A percentile compares a stretch with the other conserved stretches of the same genome.
Conservation (phyloP, 2,888 invertebrate genomes). For the Eupithecia tripunctaria region DNA sequence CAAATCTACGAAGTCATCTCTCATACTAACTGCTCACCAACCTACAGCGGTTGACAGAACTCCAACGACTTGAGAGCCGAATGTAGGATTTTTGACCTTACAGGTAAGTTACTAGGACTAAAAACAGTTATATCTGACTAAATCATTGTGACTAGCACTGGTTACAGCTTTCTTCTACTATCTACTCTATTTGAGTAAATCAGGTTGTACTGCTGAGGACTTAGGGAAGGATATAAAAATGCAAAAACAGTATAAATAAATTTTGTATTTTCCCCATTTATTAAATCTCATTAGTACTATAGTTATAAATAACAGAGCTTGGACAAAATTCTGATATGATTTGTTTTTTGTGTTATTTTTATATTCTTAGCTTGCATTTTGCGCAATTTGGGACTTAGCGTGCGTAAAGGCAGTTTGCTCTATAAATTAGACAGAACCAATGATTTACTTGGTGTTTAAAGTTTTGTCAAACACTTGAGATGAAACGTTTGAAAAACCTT, state of each 20-base stretch:
- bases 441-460: neutral
- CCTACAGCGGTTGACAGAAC: neutral
- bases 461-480: neutral
- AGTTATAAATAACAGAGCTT: neutral
- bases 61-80: neutral
- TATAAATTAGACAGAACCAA: neutral
- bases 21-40: neutral
- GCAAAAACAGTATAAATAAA: neutral
- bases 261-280: neutral
- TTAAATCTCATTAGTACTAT: neutral
- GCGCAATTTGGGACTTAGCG: neutral
- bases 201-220: neutral
- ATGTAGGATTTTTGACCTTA: neutral
- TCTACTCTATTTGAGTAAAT: neutral
- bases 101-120: neutral
- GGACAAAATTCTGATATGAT: neutral
- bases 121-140: neutral
- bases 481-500: slow-evolving; percentile 6
- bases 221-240: neutral
- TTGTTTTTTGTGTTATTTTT: neutral
- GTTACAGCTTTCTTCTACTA: neutral
- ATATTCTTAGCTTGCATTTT: neutral
- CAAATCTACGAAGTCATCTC: neutral
- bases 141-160: neutral
- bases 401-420: neutral